Evolutionary conservation across 2,888 invertebrate species (phyloP), one percentile per base, ranked within the genome.

Genomic region (Dynastes hyllus): DNA sequence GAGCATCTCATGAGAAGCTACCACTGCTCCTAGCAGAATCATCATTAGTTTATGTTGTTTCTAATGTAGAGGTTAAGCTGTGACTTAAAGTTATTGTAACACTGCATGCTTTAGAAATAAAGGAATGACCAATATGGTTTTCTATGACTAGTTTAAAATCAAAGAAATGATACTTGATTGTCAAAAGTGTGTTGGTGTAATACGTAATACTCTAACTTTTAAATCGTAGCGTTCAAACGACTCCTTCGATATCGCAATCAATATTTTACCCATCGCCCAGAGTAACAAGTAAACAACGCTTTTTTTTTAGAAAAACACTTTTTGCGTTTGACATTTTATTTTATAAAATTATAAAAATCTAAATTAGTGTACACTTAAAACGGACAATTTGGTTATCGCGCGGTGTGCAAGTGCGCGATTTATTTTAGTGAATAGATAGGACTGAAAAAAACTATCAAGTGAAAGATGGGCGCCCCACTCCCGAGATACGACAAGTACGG

Each of bases 401-500:
- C 67, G 65, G 40, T 45, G 69, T 77, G 67, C 11, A 40, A 67
- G 73, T 63, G 73, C 73, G 63, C 40, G 63, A 61, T 45, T 73
- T 75, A 75, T 75, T 50, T 75, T 75, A 75, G 73, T 61, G 73
- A 61, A 58, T 58, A 50, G 45, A 66, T 37, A 67, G 51, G 32
- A 53, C 45, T 78, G 8, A 61, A 37, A 70, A 78, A 77, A 11
- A 55, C 27, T 53, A 67, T 53, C 16, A 16, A 32, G 63, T 75
- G 63, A 63, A 79, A 75, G 77, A 84, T 84, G 85, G 83, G 83
- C 13, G 70, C 79, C 4, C 81, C 83, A 71, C 78, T 84, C 27
- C 84, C 84, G 9, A 77, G 70, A 29, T 84, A 82, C 75, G 86
- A 86, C 77, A 79, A 81, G 73, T 85, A 81, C 79, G 83, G 84